phyloP scores from a whole-genome alignment of 2,797 vertebrate species.

The Centroberyx gerrardi region DNA sequence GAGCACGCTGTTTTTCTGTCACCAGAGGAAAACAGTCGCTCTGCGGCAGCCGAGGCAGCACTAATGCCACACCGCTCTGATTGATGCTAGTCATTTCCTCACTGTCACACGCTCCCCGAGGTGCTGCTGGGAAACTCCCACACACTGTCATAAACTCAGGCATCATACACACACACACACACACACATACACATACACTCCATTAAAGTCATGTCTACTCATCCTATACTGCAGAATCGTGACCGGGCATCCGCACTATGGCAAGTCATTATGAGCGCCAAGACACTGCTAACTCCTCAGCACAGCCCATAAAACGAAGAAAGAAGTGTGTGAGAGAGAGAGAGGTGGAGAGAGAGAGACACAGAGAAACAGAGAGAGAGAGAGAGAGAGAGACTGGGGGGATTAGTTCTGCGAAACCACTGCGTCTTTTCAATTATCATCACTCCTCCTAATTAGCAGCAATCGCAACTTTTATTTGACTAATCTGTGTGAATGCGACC shows the following conservation, averaged over 20 bases:
- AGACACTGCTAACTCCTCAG: background rate
- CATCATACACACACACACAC: background rate
- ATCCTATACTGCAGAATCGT: slow-evolving; percentile 34
- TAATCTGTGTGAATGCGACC: background rate
- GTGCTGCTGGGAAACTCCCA: slow-evolving; percentile 45
- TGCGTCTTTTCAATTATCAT: background rate
- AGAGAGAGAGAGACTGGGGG: background rate
- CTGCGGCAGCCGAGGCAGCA: slow-evolving; percentile 3
- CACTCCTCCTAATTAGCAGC: background rate
- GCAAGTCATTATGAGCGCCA: background rate
- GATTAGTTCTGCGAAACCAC: background rate
- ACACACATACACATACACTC: background rate
- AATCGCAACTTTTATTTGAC: background rate
- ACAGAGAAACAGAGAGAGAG: no score
- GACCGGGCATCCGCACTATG: slow-evolving; percentile 22
- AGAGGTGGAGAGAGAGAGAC: background rate
- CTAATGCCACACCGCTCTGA: slow-evolving; percentile 29
- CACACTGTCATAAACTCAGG: slow-evolving; percentile 20
- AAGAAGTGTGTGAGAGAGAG: background rate
- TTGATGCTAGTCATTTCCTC: slow-evolving; percentile 59
- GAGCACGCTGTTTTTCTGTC: no score
- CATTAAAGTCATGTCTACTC: slow-evolving; percentile 6
- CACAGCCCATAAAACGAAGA: background rate
- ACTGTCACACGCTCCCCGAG: slow-evolving; percentile 6
- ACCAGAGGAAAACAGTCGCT: background rate